Conservation (phyloP, 2,113 vertebrate species). For the Sceloporus tristichus region DNA sequence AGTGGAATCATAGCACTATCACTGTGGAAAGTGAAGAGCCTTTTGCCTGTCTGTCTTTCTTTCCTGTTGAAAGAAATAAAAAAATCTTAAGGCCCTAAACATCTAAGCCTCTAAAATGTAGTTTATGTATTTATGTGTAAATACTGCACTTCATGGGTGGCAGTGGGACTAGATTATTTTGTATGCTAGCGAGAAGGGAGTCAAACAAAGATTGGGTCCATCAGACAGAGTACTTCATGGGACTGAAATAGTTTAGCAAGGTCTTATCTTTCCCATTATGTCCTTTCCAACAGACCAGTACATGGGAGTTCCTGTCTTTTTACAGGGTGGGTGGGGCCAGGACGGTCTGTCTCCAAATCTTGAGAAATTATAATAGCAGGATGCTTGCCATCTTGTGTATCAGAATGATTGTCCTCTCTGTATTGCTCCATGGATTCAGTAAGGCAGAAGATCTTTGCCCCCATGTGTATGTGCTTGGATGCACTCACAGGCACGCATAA, state of each 20-base stretch:
- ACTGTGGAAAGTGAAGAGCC: too few relatives aligned
- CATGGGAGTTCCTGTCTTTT: neutral
- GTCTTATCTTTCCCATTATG: neutral
- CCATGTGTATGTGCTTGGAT: neutral
- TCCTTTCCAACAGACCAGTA: neutral
- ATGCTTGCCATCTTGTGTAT: neutral
- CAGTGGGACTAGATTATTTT: neutral
- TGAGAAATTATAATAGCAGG: neutral
- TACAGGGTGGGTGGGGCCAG: neutral
- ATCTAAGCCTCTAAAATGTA: neutral
- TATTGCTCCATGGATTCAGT: neutral
- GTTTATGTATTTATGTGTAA: neutral
- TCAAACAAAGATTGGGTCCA: neutral
- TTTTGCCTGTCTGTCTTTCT: too few relatives aligned
- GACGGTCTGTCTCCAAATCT: neutral
- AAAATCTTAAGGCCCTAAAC: too few relatives aligned
- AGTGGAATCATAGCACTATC: neutral
- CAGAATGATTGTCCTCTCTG: neutral
- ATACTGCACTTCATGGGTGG: neutral
- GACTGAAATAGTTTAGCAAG: too few relatives aligned
- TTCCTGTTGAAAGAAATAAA: too few relatives aligned
- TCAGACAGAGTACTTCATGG: too few relatives aligned
- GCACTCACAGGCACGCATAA: neutral
- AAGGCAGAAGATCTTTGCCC: neutral
- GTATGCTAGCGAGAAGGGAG: neutral